These are phyloP conservation scores for Dufourea novaeangliae DNA, from an alignment of 1,140 invertebrate species.

Conservation along the genomic window DNA sequence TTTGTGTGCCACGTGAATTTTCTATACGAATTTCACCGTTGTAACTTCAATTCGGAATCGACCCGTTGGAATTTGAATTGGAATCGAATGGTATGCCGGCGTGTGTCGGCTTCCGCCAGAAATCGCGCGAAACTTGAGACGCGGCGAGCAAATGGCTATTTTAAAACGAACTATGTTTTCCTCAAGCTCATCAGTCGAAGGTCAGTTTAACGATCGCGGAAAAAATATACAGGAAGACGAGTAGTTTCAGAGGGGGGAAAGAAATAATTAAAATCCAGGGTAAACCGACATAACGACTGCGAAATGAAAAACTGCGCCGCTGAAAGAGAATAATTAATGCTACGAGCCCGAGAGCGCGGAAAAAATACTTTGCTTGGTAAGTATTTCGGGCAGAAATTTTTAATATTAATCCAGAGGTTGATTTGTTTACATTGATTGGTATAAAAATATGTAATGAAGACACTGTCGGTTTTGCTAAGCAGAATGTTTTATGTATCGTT, in stretches of 20 bases:
- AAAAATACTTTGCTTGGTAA: no score
- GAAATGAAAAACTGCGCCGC: neutral
- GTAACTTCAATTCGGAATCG: slow-evolving; percentile 20
- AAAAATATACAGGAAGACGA: neutral
- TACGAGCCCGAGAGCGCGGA: no score
- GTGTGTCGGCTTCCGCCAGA: slow-evolving; percentile 41
- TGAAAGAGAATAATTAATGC: no score
- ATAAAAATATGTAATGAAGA: no score
- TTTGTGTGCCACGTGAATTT: neutral
- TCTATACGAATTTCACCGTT: neutral
- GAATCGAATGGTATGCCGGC: slow-evolving; percentile 20
- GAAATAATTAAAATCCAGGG: neutral
- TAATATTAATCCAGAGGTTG: no score
- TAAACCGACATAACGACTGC: neutral
- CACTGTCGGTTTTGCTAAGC: no score
- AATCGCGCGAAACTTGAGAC: slow-evolving; percentile 44
- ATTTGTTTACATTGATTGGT: no score
- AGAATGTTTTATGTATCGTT: no score
- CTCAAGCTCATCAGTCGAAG: slow-evolving; percentile 33
- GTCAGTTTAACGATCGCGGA: neutral
- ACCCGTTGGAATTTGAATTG: neutral
- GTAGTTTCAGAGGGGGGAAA: neutral
- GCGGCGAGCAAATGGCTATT: slow-evolving; percentile 36
- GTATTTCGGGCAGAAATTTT: no score
- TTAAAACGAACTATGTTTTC: slow-evolving; percentile 18